Conservation (phyloP, 2,113 vertebrate species). For the Tor tambroides region DNA sequence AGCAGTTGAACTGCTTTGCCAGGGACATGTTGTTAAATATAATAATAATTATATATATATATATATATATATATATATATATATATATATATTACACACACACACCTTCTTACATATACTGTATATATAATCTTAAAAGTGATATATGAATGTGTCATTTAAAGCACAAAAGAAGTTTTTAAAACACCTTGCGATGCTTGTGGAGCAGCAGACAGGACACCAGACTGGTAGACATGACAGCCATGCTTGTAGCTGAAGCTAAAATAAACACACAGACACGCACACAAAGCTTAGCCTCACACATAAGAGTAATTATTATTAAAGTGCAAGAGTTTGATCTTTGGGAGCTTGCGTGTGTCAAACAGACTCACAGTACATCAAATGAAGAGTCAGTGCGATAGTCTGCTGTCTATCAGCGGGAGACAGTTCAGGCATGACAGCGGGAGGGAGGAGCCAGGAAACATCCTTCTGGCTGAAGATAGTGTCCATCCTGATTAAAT, state of each 20-base stretch:
- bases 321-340: constrained; percentile 10
- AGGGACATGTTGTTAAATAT: too few species aligned
- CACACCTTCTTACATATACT: too few species aligned
- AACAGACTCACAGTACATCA: constrained; percentile 73
- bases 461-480: constrained; percentile 55
- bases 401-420: constrained; percentile 67
- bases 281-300: not conserved
- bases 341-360: not conserved
- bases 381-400: constrained; percentile 71
- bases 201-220: constrained; percentile 82
- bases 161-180: too few species aligned
- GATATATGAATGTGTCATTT: too few species aligned
- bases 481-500: constrained; percentile 50
- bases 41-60: too few species aligned
- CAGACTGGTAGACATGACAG: constrained; percentile 83
- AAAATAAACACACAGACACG: constrained; percentile 20
- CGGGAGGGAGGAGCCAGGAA: constrained; percentile 49
- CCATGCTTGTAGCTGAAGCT: constrained; percentile 80
- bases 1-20: too few species aligned
- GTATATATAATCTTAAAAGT: too few species aligned
- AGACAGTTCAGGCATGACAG: constrained; percentile 7
- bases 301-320: too few species aligned
- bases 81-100: too few species aligned
- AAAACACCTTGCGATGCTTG: constrained; percentile 79
- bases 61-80: too few species aligned